A percentile compares a stretch with the other conserved stretches of the same genome.
Evolutionary conservation across 1,140 invertebrate species (phyloP).

Genomic region (Adelges cooleyi): DNA sequence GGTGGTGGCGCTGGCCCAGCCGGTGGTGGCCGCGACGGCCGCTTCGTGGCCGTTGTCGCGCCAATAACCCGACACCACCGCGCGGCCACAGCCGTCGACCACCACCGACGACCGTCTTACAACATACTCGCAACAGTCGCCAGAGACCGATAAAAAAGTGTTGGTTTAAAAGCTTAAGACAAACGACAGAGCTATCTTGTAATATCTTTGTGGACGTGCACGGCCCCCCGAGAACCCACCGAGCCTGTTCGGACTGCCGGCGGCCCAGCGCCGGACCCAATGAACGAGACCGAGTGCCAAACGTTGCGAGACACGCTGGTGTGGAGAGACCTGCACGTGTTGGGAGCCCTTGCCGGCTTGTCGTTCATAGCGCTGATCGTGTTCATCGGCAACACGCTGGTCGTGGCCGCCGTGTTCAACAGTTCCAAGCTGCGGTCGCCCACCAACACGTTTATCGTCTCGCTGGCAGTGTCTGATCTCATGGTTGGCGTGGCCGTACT

Average conservation of each 20-base stretch:
- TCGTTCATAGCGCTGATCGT: conserved; percentile 75
- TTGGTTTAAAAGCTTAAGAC: no score
- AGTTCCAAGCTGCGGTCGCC: conserved; percentile 77
- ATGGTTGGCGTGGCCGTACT: conserved; percentile 82
- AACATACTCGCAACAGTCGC: neutral
- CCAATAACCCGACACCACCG: neutral
- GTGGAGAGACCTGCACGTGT: conserved; percentile 61
- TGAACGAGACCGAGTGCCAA: conserved; percentile 64
- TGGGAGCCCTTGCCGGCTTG: conserved; percentile 62
- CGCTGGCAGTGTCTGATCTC: conserved; percentile 82
- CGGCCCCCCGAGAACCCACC: no score
- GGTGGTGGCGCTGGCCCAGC: no score
- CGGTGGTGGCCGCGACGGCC: no score
- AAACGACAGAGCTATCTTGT: no score
- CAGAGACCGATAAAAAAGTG: neutral
- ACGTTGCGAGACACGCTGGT: conserved; percentile 59
- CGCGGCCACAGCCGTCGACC: neutral
- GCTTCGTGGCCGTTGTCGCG: no score
- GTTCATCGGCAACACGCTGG: conserved; percentile 76
- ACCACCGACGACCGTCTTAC: neutral
- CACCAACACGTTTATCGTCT: conserved; percentile 91
- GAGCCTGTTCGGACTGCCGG: neutral
- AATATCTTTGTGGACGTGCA: no score
- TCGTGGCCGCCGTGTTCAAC: conserved; percentile 82
- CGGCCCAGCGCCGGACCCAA: neutral